Conservation (phyloP, 2,888 invertebrate species). For the Argynnis bischoffii region DNA sequence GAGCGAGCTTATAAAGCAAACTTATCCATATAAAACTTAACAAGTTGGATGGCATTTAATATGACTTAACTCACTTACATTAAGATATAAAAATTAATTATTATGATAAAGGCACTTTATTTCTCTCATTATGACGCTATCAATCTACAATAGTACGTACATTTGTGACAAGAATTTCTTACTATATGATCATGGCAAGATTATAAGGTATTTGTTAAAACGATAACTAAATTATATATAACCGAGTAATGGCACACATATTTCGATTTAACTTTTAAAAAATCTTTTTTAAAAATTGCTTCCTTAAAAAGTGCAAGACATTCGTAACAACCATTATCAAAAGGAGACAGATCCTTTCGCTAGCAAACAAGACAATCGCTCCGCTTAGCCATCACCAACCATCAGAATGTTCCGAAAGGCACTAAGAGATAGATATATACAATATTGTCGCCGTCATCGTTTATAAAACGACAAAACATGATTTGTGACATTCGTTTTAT, state of each 20-base stretch:
- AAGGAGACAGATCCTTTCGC: conserved; percentile 50
- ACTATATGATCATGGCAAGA: conserved; percentile 82
- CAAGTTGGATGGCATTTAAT: conserved; percentile 82
- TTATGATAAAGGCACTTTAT: conserved; percentile 78
- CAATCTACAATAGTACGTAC: conserved; percentile 59
- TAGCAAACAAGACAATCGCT: conserved; percentile 50
- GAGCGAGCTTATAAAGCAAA: conserved; percentile 79
- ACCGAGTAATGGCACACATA: conserved; percentile 79
- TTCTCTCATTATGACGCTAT: conserved; percentile 64
- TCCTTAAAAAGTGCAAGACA: conserved; percentile 43
- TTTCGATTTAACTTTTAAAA: conserved; percentile 50
- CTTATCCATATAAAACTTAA: conserved; percentile 80
- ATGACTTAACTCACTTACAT: conserved; percentile 81
- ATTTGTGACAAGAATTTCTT: conserved; percentile 80
- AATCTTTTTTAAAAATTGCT: conserved; percentile 40
- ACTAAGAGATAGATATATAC: conserved; percentile 67
- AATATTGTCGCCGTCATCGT: conserved; percentile 59
- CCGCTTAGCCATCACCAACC: conserved; percentile 64
- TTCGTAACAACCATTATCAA: conserved; percentile 43
- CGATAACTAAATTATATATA: conserved; percentile 74
- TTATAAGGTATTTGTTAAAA: conserved; percentile 82
- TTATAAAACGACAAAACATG: conserved; percentile 55
- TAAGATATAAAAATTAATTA: conserved; percentile 70
- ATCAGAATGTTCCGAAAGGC: conserved; percentile 68
- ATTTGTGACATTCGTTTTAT: conserved; percentile 68